phyloP scores from a whole-genome alignment of 1,140 invertebrate genomes.

The Metaphire vulgaris region DNA sequence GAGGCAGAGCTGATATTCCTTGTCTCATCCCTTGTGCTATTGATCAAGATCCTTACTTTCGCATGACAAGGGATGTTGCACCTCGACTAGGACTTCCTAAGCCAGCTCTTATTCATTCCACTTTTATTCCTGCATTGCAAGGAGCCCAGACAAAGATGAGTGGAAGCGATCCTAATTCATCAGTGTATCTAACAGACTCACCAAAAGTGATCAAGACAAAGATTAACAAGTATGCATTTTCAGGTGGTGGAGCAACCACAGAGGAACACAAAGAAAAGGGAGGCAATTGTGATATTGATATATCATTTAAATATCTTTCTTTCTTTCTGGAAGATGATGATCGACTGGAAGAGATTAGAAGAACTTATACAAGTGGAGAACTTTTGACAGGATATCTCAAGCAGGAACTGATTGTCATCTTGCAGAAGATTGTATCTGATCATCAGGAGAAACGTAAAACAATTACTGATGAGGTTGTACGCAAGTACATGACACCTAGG shows the following conservation, averaged over 20 bases:
- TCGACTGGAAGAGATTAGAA: constrained; percentile 70
- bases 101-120: constrained; percentile 88
- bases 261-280: constrained; percentile 85
- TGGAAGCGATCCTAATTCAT: constrained; percentile 85
- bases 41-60: constrained; percentile 98
- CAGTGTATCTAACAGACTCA: constrained; percentile 90
- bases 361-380: constrained; percentile 79
- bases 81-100: constrained; percentile 79
- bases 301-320: constrained; percentile 87
- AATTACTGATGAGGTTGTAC: constrained; percentile 78
- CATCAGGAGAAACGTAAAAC: constrained; percentile 74
- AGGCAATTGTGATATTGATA: constrained; percentile 92
- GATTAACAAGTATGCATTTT: constrained; percentile 98
- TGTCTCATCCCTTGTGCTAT: constrained; percentile 98
- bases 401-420: constrained; percentile 73
- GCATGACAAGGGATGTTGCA: constrained; percentile 95
- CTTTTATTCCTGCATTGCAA: constrained; percentile 91
- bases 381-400: constrained; percentile 91
- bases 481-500: constrained; percentile 75
- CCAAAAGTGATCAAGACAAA: constrained; percentile 96
- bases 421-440: constrained; percentile 67
- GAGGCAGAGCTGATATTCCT: constrained; percentile 66
- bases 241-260: constrained; percentile 83
- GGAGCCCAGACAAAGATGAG: constrained; percentile 98
- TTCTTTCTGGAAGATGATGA: constrained; percentile 96